Conservation (phyloP, 2,888 invertebrate genomes). For the Cerastis rubricosa region DNA sequence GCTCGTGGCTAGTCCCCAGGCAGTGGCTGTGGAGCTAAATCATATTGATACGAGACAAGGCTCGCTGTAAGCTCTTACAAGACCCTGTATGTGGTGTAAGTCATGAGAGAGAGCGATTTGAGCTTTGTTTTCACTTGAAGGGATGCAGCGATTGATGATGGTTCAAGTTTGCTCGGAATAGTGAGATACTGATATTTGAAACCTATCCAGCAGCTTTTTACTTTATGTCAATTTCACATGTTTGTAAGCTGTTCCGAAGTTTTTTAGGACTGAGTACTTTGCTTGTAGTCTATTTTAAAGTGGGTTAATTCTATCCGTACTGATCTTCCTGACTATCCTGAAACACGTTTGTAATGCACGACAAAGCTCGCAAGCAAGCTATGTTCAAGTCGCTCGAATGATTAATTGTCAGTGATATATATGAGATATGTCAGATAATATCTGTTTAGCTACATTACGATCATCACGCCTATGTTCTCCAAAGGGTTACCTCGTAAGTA, state of each 20-base stretch:
- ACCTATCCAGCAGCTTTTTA: not conserved
- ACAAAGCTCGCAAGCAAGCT: not conserved
- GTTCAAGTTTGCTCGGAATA: not conserved
- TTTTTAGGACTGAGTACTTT: not conserved
- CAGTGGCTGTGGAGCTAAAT: conserved; percentile 73
- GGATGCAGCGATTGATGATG: not conserved
- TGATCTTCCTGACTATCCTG: not conserved
- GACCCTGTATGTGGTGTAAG: conserved; percentile 51
- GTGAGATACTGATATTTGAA: not conserved
- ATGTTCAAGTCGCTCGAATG: not conserved
- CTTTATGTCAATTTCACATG: not conserved
- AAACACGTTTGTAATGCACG: not conserved
- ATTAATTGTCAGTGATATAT: not conserved
- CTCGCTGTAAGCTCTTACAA: conserved; percentile 73
- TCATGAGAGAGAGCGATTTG: conserved; percentile 35
- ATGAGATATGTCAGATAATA: too few relatives aligned
- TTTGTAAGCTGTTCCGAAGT: not conserved
- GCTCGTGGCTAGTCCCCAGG: conserved; percentile 63
- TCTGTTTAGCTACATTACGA: not conserved
- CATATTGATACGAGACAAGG: conserved; percentile 81
- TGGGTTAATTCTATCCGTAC: too few relatives aligned
- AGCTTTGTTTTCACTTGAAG: too few relatives aligned
- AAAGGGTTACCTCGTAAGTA: too few relatives aligned
- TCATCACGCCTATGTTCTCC: not conserved
- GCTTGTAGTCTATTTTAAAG: too few relatives aligned